phyloP scores from a whole-genome alignment of 1,140 invertebrate species.

The Agrypnia vestita region DNA sequence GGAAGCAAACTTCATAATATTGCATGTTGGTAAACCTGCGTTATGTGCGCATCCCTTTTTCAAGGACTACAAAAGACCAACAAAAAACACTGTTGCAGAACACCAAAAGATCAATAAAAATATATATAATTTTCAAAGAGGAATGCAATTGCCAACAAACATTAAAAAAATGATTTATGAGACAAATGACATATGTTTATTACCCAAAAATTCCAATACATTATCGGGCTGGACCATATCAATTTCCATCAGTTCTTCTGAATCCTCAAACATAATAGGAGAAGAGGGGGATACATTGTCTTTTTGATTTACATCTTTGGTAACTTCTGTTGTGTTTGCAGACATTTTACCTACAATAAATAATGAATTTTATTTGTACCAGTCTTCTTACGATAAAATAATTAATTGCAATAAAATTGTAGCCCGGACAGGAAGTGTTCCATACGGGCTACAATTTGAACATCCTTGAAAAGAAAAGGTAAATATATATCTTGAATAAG shows the following conservation, averaged over 20 bases:
- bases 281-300: constrained; percentile 13
- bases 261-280: constrained; percentile 53
- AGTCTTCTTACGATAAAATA: no score
- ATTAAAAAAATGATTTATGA: neutral
- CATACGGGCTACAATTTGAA: no score
- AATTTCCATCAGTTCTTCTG: constrained; percentile 50
- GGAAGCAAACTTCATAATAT: no score
- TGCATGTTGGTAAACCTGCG: no score
- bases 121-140: neutral
- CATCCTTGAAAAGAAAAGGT: no score
- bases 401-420: no score
- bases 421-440: no score
- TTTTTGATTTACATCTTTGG: neutral
- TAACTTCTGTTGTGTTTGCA: neutral
- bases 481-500: no score
- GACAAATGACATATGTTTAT: neutral
- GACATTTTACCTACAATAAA: neutral
- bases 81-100: neutral
- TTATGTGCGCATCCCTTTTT: no score
- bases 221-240: constrained; percentile 15
- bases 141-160: no score
- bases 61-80: no score
- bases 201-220: neutral
- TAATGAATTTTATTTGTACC: neutral
- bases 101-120: neutral